phyloP scores from a whole-genome alignment of 37 sponge, comb jelly and placozoan genomes.

The Ephydatia muelleri region DNA sequence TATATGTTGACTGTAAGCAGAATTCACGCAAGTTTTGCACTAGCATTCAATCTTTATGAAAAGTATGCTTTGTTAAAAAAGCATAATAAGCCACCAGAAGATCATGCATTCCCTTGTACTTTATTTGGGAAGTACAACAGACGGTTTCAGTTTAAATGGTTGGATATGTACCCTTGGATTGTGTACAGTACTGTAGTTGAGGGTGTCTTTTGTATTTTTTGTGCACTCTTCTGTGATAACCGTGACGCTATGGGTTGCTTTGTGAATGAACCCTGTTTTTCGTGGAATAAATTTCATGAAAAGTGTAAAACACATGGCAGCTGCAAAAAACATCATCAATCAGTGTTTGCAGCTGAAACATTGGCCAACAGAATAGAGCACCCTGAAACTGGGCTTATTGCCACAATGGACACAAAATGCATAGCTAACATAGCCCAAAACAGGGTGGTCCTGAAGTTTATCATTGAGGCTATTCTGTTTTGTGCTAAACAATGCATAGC shows the following conservation, averaged over 20 bases:
- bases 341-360: too few relatives aligned
- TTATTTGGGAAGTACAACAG: background rate
- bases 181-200: slow-evolving; percentile 41
- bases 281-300: slow-evolving; percentile 3
- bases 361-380: background rate
- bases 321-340: too few relatives aligned
- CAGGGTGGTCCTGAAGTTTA: slow-evolving; percentile 6
- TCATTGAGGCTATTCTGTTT: too few relatives aligned
- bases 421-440: slow-evolving; percentile 1
- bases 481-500: too few relatives aligned
- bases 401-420: background rate
- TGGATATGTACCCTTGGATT: slow-evolving; percentile 23
- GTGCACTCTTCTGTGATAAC: background rate
- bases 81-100: background rate
- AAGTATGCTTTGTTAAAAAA: slow-evolving; percentile 6
- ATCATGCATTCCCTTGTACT: background rate
- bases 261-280: background rate
- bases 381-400: slow-evolving; percentile 7
- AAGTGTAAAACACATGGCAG: background rate
- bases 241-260: too few relatives aligned
- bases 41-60: background rate
- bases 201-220: slow-evolving; percentile 28
- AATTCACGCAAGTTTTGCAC: background rate
- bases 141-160: slow-evolving; percentile 10
- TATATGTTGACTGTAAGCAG: too few relatives aligned